These are phyloP conservation scores for Xanthostigma xanthostigma DNA, from an alignment of 2,888 invertebrate genomes.

Conservation along the genomic window DNA sequence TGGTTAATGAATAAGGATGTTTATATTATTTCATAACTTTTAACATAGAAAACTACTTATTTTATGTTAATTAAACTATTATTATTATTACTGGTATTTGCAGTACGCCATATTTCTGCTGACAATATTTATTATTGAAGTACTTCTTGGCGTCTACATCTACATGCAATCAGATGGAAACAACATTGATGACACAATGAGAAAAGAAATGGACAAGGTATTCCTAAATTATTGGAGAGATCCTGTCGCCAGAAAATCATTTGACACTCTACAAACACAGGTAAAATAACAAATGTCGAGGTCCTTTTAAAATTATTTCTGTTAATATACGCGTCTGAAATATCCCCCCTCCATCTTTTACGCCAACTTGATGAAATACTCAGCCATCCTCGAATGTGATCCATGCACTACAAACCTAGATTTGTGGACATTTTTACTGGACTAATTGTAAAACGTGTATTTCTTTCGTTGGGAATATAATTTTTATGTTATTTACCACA, in stretches of 20 bases:
- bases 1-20: too few relatives aligned
- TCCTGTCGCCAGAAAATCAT: neutral
- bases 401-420: too few relatives aligned
- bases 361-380: too few relatives aligned
- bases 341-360: too few relatives aligned
- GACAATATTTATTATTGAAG: constrained; percentile 55
- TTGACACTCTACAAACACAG: neutral
- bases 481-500: too few relatives aligned
- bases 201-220: constrained; percentile 1
- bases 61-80: neutral
- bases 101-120: constrained; percentile 61
- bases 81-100: constrained; percentile 18
- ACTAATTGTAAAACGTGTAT: too few relatives aligned
- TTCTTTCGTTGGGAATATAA: too few relatives aligned
- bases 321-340: too few relatives aligned
- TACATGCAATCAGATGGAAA: constrained; percentile 30
- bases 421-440: too few relatives aligned
- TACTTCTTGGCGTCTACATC: constrained; percentile 49
- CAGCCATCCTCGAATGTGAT: too few relatives aligned
- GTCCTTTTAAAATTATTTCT: too few relatives aligned
- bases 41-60: constrained; percentile 2
- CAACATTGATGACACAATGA: neutral
- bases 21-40: constrained; percentile 1
- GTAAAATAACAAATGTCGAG: neutral
- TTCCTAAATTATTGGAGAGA: constrained; percentile 2